Percentiles rank a stretch among this genome's conserved stretches.
phyloP scores from a whole-genome alignment of 2,888 invertebrate genomes.

The Cosmia trapezina region DNA sequence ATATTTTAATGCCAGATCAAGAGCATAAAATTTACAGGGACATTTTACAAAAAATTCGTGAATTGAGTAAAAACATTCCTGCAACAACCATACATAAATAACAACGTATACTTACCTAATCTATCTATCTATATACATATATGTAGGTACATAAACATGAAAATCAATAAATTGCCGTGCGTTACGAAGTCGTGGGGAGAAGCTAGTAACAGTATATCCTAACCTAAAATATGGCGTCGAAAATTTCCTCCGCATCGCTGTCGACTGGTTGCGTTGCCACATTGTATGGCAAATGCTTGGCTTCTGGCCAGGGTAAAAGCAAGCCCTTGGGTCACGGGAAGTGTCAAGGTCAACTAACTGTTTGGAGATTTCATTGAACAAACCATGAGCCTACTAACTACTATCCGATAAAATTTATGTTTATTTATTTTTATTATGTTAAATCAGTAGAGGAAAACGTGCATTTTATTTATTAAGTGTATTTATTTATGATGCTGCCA shows the following conservation, averaged over 20 bases:
- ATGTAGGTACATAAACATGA: too few species aligned
- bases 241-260: not conserved
- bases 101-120: too few species aligned
- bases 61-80: too few species aligned
- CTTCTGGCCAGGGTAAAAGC: not conserved
- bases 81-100: too few species aligned
- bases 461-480: not conserved
- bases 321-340: not conserved
- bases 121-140: too few species aligned
- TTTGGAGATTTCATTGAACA: not conserved
- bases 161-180: too few species aligned
- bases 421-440: not conserved
- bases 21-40: too few species aligned
- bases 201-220: too few species aligned
- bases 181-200: too few species aligned
- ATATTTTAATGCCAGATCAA: too few species aligned
- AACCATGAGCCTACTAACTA: too few species aligned
- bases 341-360: not conserved
- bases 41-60: too few species aligned
- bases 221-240: not conserved
- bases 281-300: not conserved
- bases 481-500: not conserved
- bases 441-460: not conserved
- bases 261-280: not conserved
- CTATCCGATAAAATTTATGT: not conserved